phyloP scores from a whole-genome alignment of 2,888 invertebrate genomes.

The Platerodrilus igneus region DNA sequence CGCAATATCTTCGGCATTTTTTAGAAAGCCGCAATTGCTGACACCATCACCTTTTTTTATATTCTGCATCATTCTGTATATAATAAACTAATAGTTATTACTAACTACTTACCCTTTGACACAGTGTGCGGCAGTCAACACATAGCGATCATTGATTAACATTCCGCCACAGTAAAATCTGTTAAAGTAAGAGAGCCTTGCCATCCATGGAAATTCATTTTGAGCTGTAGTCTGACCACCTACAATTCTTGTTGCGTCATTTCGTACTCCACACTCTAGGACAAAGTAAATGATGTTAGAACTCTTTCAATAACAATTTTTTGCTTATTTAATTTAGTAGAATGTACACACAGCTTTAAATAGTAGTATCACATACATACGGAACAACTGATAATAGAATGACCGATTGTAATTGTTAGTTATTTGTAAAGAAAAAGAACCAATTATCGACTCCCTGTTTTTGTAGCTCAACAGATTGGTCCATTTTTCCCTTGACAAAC shows the following conservation, averaged over 20 bases:
- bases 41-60: too few relatives aligned
- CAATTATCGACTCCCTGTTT: too few relatives aligned
- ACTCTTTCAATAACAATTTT: not conserved
- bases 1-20: too few relatives aligned
- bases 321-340: conserved; percentile 2
- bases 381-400: conserved; percentile 1
- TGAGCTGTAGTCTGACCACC: conserved; percentile 71
- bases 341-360: too few relatives aligned
- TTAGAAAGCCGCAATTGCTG: too few relatives aligned
- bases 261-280: conserved; percentile 77
- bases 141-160: conserved; percentile 82
- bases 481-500: too few relatives aligned
- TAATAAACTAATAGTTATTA: too few relatives aligned
- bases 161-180: conserved; percentile 87
- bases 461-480: too few relatives aligned
- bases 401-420: not conserved
- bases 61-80: too few relatives aligned
- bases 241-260: conserved; percentile 77
- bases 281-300: conserved; percentile 23
- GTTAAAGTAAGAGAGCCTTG: conserved; percentile 78
- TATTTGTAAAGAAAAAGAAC: too few relatives aligned
- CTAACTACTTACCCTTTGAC: conserved; percentile 83
- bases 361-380: too few relatives aligned
- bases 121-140: conserved; percentile 84
- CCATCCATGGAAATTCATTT: conserved; percentile 89